phyloP scores from a whole-genome alignment of 2,113 vertebrate genomes.

The Spilogale gracilis region DNA sequence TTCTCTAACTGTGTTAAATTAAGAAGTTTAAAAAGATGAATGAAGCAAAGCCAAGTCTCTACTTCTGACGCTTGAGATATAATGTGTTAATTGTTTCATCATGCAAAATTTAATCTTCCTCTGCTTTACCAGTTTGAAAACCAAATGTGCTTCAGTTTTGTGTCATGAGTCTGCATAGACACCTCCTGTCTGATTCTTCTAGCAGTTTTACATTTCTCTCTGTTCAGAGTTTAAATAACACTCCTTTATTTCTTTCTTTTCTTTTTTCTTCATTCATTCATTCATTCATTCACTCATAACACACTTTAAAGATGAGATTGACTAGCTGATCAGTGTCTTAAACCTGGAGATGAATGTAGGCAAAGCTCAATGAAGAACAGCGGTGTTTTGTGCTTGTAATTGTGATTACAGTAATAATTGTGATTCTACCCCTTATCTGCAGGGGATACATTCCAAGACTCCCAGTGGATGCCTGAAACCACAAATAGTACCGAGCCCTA shows the following conservation, averaged over 20 bases:
- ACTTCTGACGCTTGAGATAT: slow-evolving; percentile 49
- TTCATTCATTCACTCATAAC: background rate
- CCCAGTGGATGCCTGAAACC: background rate
- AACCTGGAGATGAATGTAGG: background rate
- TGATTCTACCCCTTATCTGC: background rate
- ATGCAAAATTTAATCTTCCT: slow-evolving; percentile 32
- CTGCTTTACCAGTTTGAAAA: slow-evolving; percentile 20
- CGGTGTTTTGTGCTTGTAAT: background rate
- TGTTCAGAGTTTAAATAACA: background rate
- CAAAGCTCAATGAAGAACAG: background rate
- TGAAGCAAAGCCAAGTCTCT: slow-evolving; percentile 52
- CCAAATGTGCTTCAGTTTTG: background rate
- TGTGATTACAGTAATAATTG: background rate
- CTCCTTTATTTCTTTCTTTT: too few species aligned
- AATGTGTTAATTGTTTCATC: slow-evolving; percentile 68
- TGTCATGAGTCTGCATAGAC: background rate
- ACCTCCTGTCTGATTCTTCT: background rate
- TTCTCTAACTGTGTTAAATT: slow-evolving; percentile 62
- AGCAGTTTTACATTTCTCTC: background rate
- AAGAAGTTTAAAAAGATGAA: slow-evolving; percentile 62
- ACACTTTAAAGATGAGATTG: background rate
- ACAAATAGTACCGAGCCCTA: background rate
- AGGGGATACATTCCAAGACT: background rate
- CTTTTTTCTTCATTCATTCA: too few species aligned
- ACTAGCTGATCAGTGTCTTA: background rate